These are phyloP conservation scores for Osmoderma eremita DNA, from an alignment of 2,888 invertebrate genomes.

Conservation along the genomic window DNA sequence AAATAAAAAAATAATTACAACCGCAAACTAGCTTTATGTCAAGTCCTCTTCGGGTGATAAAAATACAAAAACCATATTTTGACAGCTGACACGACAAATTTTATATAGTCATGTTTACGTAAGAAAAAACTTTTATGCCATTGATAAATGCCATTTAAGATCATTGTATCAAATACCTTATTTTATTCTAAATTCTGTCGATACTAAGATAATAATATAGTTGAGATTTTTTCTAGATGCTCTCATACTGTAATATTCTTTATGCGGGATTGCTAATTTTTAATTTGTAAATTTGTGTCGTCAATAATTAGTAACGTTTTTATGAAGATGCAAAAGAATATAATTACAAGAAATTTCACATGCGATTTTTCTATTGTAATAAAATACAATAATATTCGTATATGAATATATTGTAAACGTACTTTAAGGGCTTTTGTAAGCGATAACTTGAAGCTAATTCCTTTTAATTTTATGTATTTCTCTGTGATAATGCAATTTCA, in stretches of 20 bases:
- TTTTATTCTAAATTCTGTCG: not conserved
- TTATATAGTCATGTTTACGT: conserved; percentile 35
- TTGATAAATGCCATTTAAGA: not conserved
- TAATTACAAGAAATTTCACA: too few species aligned
- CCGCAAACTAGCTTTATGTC: conserved; percentile 23
- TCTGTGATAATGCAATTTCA: not conserved
- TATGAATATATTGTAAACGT: not conserved
- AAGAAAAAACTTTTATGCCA: conserved; percentile 9
- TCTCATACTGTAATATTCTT: not conserved
- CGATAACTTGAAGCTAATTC: not conserved
- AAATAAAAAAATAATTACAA: conserved; percentile 31
- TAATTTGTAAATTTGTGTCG: conserved; percentile 18
- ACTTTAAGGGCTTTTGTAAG: not conserved
- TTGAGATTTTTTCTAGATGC: not conserved
- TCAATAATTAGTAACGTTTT: conserved; percentile 5
- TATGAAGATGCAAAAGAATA: too few species aligned
- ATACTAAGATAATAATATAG: not conserved
- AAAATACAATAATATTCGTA: not conserved
- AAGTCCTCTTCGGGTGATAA: conserved; percentile 24
- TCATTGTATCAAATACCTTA: too few species aligned
- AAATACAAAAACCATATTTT: conserved; percentile 30
- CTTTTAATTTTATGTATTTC: not conserved
- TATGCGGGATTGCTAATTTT: not conserved
- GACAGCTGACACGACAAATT: conserved; percentile 36
- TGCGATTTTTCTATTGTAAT: not conserved